phyloP scores from a whole-genome alignment of 2,113 vertebrate genomes.

The Ceyx cyanopectus region DNA sequence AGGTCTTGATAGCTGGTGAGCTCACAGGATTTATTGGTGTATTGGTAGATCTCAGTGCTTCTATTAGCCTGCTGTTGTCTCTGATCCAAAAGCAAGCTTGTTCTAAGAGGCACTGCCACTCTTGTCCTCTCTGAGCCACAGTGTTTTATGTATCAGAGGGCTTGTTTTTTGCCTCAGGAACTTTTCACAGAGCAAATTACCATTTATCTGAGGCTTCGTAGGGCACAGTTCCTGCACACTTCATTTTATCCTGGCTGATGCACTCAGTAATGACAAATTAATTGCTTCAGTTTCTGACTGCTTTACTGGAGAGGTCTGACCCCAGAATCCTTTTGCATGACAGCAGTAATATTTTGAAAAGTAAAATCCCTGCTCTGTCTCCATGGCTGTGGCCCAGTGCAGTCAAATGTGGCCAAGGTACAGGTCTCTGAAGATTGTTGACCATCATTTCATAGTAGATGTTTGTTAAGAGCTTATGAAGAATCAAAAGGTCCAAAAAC shows the following conservation, averaged over 20 bases:
- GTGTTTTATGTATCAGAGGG: conserved; percentile 35
- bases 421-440: neutral
- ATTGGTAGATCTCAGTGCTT: neutral
- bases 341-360: conserved; percentile 43
- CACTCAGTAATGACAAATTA: conserved; percentile 54
- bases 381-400: neutral
- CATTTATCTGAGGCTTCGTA: conserved; percentile 47
- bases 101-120: neutral
- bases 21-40: neutral
- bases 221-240: conserved; percentile 20
- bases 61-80: neutral
- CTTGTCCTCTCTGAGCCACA: neutral
- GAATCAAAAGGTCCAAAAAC: neutral
- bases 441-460: neutral
- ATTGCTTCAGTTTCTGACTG: conserved; percentile 56
- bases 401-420: neutral
- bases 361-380: neutral
- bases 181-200: conserved; percentile 67
- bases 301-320: conserved; percentile 11
- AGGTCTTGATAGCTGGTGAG: neutral
- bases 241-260: conserved; percentile 45
- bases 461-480: neutral
- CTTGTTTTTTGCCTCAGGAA: conserved; percentile 59
- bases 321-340: neutral
- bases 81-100: neutral